Evolutionary conservation across 2,797 vertebrate species (phyloP).

Genomic region (Hephaestus fuliginosus): DNA sequence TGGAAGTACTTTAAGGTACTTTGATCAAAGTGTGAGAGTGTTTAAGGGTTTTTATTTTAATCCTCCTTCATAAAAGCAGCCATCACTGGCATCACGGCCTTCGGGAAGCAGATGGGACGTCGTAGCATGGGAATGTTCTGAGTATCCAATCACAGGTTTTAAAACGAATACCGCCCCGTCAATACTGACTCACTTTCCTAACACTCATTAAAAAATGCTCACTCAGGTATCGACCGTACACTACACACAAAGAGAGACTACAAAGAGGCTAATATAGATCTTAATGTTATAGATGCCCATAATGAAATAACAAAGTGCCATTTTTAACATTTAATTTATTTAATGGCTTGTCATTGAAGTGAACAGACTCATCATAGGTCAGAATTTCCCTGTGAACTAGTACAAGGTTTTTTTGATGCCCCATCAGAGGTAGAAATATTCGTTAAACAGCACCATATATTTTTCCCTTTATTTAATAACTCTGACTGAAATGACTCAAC

Average conservation of each 20-base stretch:
- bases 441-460: background rate
- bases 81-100: background rate
- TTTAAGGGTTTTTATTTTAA: slow-evolving; percentile 10
- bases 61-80: background rate
- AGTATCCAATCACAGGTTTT: slow-evolving; percentile 45
- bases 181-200: slow-evolving; percentile 56
- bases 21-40: slow-evolving; percentile 53
- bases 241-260: background rate
- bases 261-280: background rate
- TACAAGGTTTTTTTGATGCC: background rate
- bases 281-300: slow-evolving; percentile 29
- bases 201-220: slow-evolving; percentile 49
- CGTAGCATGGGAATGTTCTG: slow-evolving; percentile 73
- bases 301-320: background rate
- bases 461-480: background rate
- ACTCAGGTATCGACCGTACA: background rate
- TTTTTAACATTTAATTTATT: no score
- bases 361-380: background rate
- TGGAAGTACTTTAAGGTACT: slow-evolving; percentile 65
- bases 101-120: slow-evolving; percentile 39
- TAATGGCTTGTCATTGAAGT: background rate
- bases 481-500: background rate
- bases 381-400: background rate
- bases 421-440: background rate
- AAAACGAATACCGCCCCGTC: background rate